These are phyloP conservation scores for Xyrauchen texanus DNA, from an alignment of 2,113 vertebrate genomes.

Conservation along the genomic window DNA sequence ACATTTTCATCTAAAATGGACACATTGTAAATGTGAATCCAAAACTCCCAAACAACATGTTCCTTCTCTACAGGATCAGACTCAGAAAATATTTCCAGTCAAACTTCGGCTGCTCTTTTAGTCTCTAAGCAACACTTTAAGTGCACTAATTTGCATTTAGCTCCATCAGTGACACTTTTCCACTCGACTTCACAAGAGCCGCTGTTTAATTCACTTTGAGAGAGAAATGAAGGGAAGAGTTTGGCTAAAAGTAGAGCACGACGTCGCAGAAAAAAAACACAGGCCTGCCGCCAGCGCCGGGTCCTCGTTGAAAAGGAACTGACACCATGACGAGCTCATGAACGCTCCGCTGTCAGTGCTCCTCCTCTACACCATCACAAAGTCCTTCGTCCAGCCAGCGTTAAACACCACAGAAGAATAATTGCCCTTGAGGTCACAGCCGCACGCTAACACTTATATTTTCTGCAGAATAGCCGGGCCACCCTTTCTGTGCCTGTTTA, in stretches of 20 bases:
- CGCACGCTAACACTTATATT: conserved; percentile 42
- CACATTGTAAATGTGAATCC: no score
- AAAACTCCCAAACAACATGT: no score
- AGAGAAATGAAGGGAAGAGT: conserved; percentile 32
- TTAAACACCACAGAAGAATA: conserved; percentile 44
- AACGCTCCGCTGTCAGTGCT: neutral
- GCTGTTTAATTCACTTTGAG: conserved; percentile 32
- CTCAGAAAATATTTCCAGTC: neutral
- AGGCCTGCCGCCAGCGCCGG: conserved; percentile 15
- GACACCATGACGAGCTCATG: conserved; percentile 45
- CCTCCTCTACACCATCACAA: conserved; percentile 44
- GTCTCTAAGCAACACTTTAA: neutral
- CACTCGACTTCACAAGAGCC: conserved; percentile 21
- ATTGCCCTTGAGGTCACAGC: conserved; percentile 41
- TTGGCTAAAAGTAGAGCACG: conserved; percentile 27
- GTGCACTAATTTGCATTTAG: conserved; percentile 35
- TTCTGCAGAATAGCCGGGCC: conserved; percentile 37
- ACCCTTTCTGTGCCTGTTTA: conserved; percentile 21
- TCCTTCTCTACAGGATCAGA: neutral
- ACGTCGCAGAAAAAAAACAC: conserved; percentile 30
- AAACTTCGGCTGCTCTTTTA: neutral
- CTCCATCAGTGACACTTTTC: conserved; percentile 22
- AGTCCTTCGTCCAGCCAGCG: conserved; percentile 26
- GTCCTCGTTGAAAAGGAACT: conserved; percentile 39
- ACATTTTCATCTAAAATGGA: no score